Conservation (phyloP, 2,888 invertebrate species). For the Thumatha senex region DNA sequence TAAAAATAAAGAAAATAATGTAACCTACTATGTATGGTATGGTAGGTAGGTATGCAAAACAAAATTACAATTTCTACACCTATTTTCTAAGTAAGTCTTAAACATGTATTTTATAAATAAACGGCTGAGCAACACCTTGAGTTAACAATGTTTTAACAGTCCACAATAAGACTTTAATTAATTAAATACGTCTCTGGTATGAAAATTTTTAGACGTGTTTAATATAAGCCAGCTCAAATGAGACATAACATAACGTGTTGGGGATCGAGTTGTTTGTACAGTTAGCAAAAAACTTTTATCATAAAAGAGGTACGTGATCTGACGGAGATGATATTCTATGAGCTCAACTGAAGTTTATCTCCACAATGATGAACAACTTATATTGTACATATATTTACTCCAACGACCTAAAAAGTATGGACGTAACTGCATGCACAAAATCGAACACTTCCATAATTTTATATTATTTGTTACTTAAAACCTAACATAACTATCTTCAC, state of each 20-base stretch:
- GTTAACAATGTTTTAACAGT: slow-evolving; percentile 2
- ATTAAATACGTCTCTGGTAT: slow-evolving; percentile 5
- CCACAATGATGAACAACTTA: no score
- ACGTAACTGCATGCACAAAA: no score
- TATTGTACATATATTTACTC: no score
- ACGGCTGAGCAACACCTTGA: slow-evolving; percentile 3
- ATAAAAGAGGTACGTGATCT: neutral
- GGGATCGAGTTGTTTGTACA: slow-evolving; percentile 3
- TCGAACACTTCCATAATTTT: no score
- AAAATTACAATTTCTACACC: neutral
- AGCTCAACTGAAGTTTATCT: neutral
- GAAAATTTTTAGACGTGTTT: slow-evolving; percentile 9
- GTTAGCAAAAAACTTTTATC: neutral
- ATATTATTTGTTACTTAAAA: no score
- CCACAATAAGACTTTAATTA: slow-evolving; percentile 11
- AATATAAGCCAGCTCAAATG: slow-evolving; percentile 7
- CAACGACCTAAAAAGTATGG: no score
- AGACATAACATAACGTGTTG: slow-evolving; percentile 4
- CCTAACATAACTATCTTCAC: no score
- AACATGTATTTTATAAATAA: neutral
- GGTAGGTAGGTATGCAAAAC: neutral
- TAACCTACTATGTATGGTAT: no score
- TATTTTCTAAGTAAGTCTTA: neutral
- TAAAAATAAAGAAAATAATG: no score
- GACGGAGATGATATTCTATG: no score